Conservation (phyloP, 1,140 invertebrate genomes). For the Periplaneta americana region DNA sequence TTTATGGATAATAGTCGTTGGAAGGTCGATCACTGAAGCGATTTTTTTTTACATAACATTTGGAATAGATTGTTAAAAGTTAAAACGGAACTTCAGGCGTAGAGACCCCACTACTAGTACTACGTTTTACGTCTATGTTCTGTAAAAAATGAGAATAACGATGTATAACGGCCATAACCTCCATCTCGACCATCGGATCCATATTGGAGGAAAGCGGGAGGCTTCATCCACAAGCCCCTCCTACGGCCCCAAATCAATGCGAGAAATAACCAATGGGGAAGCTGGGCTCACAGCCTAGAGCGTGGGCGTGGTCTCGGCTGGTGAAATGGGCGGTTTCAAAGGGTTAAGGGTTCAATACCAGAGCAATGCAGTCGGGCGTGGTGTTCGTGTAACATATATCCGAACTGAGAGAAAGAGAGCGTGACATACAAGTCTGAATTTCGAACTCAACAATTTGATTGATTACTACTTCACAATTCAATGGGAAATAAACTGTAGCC, state of each 20-base stretch:
- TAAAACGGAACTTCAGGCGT: background rate
- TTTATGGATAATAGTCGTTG: background rate
- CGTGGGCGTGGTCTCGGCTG: background rate
- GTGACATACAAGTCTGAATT: background rate
- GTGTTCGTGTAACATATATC: background rate
- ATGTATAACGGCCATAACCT: background rate
- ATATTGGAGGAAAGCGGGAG: background rate
- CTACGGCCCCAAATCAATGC: constrained; percentile 1
- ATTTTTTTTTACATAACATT: background rate
- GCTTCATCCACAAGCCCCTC: background rate
- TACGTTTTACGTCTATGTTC: background rate
- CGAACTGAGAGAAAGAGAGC: no score
- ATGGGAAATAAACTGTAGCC: background rate
- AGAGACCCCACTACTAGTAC: no score
- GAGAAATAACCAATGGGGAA: background rate
- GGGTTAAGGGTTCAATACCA: constrained; percentile 6
- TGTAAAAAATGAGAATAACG: background rate
- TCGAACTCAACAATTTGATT: background rate
- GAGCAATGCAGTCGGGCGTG: background rate
- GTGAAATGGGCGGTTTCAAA: background rate
- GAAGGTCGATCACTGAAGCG: background rate
- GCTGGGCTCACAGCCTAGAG: background rate
- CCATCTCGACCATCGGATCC: background rate
- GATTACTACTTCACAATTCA: background rate
- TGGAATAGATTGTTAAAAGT: background rate